These are phyloP conservation scores for Spinus pinus DNA, from an alignment of 2,797 vertebrate genomes.

Conservation along the genomic window DNA sequence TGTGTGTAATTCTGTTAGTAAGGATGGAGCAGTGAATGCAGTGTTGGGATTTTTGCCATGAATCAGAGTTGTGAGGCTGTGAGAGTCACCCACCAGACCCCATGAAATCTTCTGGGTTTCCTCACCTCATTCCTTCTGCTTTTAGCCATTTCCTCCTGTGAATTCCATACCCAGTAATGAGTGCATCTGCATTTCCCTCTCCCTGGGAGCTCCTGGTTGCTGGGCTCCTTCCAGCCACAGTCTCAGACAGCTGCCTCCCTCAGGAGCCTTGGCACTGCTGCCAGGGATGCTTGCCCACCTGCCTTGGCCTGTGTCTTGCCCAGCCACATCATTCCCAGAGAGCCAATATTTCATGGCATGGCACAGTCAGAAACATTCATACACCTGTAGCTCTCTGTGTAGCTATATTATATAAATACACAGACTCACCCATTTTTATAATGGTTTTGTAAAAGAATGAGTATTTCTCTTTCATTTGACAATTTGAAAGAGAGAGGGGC, in stretches of 20 bases:
- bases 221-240: constrained; percentile 19
- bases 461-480: background rate
- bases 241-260: constrained; percentile 12
- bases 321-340: background rate
- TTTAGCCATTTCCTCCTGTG: background rate
- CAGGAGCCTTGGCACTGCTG: constrained; percentile 39
- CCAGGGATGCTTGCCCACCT: constrained; percentile 61
- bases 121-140: background rate
- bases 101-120: background rate
- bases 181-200: background rate
- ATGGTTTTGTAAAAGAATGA: background rate
- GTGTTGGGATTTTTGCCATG: background rate
- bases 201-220: background rate
- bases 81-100: background rate
- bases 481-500: background rate
- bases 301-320: background rate
- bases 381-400: accelerated
- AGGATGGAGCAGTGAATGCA: background rate
- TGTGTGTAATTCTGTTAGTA: background rate
- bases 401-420: background rate
- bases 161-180: background rate
- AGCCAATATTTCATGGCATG: background rate
- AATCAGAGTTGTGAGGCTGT: background rate
- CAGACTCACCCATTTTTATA: background rate
- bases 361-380: background rate